Evolutionary conservation across 2,113 vertebrate genomes (phyloP).

Genomic region (Ptilonorhynchus violaceus): DNA sequence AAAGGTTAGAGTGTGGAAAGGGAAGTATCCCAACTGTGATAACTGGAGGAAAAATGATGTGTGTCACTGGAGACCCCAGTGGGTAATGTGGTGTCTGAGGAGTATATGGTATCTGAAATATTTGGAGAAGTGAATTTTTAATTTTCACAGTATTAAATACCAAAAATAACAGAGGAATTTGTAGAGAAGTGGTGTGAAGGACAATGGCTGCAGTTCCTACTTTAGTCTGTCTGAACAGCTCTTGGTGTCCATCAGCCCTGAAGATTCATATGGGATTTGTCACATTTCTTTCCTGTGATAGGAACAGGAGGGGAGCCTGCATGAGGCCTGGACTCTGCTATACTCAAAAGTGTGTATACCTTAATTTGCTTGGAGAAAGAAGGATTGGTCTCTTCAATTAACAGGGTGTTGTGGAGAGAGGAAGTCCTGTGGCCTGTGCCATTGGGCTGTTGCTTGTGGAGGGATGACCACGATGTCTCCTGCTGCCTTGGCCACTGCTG

Average conservation of each 20-base stretch:
- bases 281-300: background rate
- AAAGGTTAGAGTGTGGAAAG: background rate
- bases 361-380: background rate
- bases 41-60: background rate
- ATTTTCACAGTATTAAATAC: background rate
- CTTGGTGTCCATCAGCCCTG: rapidly evolving
- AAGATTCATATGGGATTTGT: background rate
- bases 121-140: background rate
- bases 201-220: background rate
- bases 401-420: background rate
- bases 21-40: background rate
- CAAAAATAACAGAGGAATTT: background rate
- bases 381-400: background rate
- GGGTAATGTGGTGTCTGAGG: background rate
- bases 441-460: background rate
- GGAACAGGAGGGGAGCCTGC: background rate
- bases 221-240: background rate
- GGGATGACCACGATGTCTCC: background rate
- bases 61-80: background rate
- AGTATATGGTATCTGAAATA: background rate
- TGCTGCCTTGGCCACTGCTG: background rate
- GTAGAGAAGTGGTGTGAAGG: background rate
- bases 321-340: background rate
- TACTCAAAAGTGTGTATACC: rapidly evolving
- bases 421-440: background rate